Conservation (phyloP, 2,113 vertebrate genomes). For the Ceuthmochares aereus region DNA sequence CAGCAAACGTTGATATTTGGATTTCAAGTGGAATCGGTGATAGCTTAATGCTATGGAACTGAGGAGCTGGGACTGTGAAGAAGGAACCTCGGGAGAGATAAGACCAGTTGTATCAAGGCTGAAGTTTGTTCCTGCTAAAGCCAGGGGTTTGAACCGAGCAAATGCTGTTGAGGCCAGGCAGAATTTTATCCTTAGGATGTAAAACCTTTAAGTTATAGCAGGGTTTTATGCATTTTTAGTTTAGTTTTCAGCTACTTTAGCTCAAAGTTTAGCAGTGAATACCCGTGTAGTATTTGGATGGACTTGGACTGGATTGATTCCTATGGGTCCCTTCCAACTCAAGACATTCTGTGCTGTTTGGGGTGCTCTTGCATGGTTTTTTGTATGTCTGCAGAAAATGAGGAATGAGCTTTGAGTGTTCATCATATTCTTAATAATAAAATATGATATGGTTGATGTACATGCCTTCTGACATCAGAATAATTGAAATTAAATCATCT, state of each 20-base stretch:
- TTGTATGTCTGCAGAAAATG: background rate
- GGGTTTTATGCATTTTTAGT: background rate
- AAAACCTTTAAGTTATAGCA: background rate
- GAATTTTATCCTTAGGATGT: background rate
- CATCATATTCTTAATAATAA: background rate
- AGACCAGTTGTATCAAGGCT: background rate
- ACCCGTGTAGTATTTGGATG: background rate
- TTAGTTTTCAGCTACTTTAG: constrained; percentile 16
- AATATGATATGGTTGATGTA: background rate
- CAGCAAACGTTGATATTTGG: background rate
- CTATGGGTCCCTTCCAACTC: too few species aligned
- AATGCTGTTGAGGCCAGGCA: background rate
- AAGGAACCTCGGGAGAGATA: background rate
- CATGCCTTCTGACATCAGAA: background rate
- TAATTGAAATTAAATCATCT: background rate
- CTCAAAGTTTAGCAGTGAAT: background rate
- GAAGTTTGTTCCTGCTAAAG: background rate
- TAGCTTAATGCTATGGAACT: background rate
- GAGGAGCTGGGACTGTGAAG: background rate
- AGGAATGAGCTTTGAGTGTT: background rate
- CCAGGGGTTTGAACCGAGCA: background rate
- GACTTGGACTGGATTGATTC: too few species aligned
- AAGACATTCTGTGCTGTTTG: background rate
- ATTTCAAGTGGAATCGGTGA: background rate
- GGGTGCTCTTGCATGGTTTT: background rate